Evolutionary conservation across 2,797 vertebrate genomes (phyloP).

Genomic region (Malacoctenus gilli): DNA sequence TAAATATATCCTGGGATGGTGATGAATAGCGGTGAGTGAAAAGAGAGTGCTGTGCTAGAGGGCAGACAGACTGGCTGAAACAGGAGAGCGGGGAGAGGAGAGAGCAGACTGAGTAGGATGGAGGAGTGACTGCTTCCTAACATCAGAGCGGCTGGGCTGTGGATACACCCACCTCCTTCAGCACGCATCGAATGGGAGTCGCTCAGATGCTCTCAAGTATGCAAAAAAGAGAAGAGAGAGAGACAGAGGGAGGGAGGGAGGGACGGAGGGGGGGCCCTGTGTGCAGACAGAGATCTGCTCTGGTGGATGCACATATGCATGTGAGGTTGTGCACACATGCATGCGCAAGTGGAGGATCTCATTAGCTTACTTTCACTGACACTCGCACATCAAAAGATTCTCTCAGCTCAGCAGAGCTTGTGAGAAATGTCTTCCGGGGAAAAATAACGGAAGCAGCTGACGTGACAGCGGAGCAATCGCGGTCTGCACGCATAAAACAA

Average conservation of each 20-base stretch:
- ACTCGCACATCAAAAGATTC: conserved; percentile 26
- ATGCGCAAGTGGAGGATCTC: conserved; percentile 27
- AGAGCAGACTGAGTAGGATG: conserved; percentile 74
- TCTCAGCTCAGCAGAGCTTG: conserved; percentile 14
- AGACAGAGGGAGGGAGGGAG: conserved; percentile 7
- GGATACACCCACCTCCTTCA: conserved; percentile 80
- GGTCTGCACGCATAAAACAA: conserved; percentile 13
- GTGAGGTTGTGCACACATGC: conserved; percentile 30
- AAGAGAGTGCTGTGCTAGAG: conserved; percentile 58
- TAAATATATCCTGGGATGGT: conserved; percentile 56
- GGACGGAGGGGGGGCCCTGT: conserved; percentile 29
- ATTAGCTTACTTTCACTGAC: conserved; percentile 40
- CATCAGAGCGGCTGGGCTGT: conserved; percentile 69
- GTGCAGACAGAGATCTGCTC: conserved; percentile 53
- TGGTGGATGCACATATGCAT: conserved; percentile 49
- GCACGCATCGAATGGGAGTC: conserved; percentile 60
- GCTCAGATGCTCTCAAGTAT: conserved; percentile 54
- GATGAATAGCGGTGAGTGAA: conserved; percentile 57
- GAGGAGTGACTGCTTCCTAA: conserved; percentile 65
- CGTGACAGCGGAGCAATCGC: conserved; percentile 19
- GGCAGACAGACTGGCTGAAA: conserved; percentile 64
- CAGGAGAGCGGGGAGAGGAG: conserved; percentile 53
- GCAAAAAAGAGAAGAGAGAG: conserved; percentile 13
- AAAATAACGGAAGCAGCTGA: conserved; percentile 50
- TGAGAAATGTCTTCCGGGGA: conserved; percentile 23